phyloP scores from a whole-genome alignment of 1,140 invertebrate genomes.

The Hestina assimilis region DNA sequence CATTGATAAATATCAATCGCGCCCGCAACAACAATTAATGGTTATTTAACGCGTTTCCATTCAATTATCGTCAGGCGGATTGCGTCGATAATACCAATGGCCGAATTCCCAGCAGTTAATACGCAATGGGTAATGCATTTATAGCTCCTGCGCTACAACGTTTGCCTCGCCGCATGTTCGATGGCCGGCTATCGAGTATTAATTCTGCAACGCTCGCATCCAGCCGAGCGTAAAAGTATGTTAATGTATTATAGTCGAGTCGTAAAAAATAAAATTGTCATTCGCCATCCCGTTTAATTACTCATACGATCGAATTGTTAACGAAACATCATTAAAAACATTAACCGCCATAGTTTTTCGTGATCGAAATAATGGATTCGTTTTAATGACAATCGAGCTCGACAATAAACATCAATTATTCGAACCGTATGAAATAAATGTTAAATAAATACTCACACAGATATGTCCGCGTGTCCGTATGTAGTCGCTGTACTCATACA shows the following conservation, averaged over 20 bases:
- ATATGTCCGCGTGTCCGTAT: constrained; percentile 40
- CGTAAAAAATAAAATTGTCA: constrained; percentile 46
- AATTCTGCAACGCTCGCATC: constrained; percentile 51
- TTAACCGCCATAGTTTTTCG: constrained; percentile 9
- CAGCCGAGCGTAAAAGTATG: constrained; percentile 48
- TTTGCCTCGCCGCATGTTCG: neutral
- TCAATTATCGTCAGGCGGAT: constrained; percentile 64
- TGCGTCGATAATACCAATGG: constrained; percentile 57
- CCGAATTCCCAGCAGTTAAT: constrained; percentile 63
- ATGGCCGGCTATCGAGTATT: constrained; percentile 12
- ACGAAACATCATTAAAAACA: constrained; percentile 14
- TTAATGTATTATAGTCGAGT: constrained; percentile 41
- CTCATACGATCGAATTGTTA: constrained; percentile 15
- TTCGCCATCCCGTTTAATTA: constrained; percentile 42
- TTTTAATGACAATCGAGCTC: constrained; percentile 9
- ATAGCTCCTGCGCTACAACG: constrained; percentile 38
- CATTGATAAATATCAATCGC: constrained; percentile 55
- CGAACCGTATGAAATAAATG: neutral
- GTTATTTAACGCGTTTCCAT: constrained; percentile 67
- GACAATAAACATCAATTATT: constrained; percentile 12
- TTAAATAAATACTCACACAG: constrained; percentile 49
- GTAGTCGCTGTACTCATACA: constrained; percentile 44
- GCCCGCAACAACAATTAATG: constrained; percentile 62
- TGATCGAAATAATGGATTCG: constrained; percentile 10
- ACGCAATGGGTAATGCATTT: constrained; percentile 50